Evolutionary conservation across 1,140 invertebrate genomes (phyloP).

Genomic region (Linepithema humile): DNA sequence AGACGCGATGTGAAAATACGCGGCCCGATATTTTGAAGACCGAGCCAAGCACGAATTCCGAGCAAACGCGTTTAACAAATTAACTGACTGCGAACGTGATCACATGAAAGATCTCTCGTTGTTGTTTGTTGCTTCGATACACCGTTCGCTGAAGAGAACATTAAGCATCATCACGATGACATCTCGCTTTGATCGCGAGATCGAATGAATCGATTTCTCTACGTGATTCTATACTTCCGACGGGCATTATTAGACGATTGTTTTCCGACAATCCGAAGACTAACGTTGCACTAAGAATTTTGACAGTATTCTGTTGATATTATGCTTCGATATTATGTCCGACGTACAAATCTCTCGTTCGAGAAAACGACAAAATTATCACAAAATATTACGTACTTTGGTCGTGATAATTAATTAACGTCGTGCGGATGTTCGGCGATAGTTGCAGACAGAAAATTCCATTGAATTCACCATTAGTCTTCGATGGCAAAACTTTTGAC

Average conservation of each 20-base stretch:
- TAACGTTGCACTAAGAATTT: neutral
- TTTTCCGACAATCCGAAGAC: neutral
- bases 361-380: neutral
- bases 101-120: neutral
- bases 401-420: conserved; percentile 7
- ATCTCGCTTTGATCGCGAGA: neutral
- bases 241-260: neutral
- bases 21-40: conserved; percentile 59
- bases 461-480: conserved; percentile 24
- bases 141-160: neutral
- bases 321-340: neutral
- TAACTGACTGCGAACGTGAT: conserved; percentile 43
- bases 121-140: conserved; percentile 21
- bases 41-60: conserved; percentile 35
- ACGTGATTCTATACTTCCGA: neutral
- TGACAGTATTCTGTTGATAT: neutral
- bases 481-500: neutral
- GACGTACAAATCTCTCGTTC: neutral
- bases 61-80: conserved; percentile 38
- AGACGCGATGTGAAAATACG: conserved; percentile 18
- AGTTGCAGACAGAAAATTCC: conserved; percentile 19
- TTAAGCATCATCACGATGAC: neutral
- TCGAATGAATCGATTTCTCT: neutral
- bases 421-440: neutral
- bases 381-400: conserved; percentile 48